A percentile compares a stretch with the other conserved stretches of the same genome.
Conservation (phyloP, 2,113 vertebrate genomes). For the Mystacornis crossleyi region DNA sequence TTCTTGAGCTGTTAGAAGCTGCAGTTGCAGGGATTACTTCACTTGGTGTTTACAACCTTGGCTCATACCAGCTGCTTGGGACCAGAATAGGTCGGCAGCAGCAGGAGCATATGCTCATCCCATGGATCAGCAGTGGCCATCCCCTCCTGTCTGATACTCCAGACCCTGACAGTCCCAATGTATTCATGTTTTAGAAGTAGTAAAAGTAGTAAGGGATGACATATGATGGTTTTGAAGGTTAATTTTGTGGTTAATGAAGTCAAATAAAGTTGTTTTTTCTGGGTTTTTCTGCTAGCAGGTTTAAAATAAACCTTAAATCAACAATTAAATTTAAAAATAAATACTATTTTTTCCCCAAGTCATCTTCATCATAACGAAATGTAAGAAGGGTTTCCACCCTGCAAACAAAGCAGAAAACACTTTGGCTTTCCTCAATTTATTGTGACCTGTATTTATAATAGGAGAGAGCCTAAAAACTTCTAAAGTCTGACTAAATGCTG, state of each 20-base stretch:
- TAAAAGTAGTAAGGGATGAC: neutral
- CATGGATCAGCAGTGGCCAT: neutral
- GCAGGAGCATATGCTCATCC: accelerated
- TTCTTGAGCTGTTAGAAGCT: neutral
- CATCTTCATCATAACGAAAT: neutral
- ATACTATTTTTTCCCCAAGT: neutral
- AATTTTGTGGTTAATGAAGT: neutral
- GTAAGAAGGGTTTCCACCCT: neutral
- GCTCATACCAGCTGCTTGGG: neutral
- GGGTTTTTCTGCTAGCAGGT: neutral
- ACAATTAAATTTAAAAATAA: neutral
- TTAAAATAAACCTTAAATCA: neutral
- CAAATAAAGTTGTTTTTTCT: neutral
- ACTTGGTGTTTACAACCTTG: neutral
- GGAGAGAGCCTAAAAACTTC: neutral
- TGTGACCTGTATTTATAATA: neutral
- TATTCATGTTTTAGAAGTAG: neutral
- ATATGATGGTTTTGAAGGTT: neutral
- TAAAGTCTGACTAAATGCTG: neutral
- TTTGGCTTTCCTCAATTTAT: neutral
- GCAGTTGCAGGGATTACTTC: neutral
- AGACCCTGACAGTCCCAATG: accelerated
- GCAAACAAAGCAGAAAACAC: neutral
- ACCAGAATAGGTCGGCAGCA: neutral
- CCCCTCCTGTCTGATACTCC: neutral